Percentiles rank a stretch among this genome's conserved stretches.
These are phyloP conservation scores for Pardalotus punctatus DNA, from an alignment of 2,113 vertebrate genomes.

Conservation along the genomic window DNA sequence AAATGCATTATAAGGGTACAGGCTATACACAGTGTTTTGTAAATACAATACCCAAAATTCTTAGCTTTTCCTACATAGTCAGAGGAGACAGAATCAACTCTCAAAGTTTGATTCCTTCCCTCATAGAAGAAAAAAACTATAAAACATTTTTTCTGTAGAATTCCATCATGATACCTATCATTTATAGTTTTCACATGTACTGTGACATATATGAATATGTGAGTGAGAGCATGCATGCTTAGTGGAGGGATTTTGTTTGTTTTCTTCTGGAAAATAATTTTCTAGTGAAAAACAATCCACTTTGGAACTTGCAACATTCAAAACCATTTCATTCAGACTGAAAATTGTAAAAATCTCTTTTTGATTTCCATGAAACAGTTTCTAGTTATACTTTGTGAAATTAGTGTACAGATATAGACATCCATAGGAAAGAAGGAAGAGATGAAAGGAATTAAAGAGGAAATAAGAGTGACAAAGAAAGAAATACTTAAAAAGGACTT, in stretches of 20 bases:
- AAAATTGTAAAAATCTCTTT: not conserved
- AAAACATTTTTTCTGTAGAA: not conserved
- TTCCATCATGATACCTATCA: not conserved
- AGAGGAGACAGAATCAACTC: not conserved
- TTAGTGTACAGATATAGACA: not conserved
- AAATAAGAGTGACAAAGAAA: not conserved
- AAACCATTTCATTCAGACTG: not conserved
- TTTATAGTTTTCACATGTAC: not conserved
- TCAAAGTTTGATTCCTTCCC: not conserved
- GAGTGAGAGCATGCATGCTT: not conserved
- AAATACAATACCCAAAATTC: not conserved
- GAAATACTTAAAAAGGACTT: not conserved
- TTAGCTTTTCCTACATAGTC: not conserved
- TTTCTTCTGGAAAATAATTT: not conserved
- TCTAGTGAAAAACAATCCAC: not conserved
- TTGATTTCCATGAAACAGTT: not conserved
- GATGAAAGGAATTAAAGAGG: not conserved
- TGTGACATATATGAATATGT: not conserved
- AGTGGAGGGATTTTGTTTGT: fast-evolving
- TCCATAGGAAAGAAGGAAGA: not conserved
- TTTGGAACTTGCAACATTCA: not conserved
- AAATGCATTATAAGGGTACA: not conserved
- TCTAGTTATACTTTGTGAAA: not conserved
- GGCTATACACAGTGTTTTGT: not conserved
- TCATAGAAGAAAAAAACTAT: not conserved